Percentiles rank a stretch among this genome's conserved stretches.
These are phyloP conservation scores for Catharus ustulatus DNA, from an alignment of 2,797 vertebrate species.

Conservation along the genomic window DNA sequence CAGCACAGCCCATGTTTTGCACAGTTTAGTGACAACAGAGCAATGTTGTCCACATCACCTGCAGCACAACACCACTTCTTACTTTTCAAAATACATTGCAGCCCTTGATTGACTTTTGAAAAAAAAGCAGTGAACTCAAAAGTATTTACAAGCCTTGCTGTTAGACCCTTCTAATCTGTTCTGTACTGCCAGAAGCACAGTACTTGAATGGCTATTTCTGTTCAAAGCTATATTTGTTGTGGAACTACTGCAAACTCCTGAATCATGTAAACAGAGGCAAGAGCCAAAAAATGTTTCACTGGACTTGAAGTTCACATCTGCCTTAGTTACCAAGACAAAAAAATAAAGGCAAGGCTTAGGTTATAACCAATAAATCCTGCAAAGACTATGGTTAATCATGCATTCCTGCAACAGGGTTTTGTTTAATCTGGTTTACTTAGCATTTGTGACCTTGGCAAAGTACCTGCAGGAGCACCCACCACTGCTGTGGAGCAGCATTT, in stretches of 20 bases:
- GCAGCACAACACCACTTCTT: neutral
- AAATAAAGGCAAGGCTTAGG: slow-evolving; percentile 7
- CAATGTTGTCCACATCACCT: neutral
- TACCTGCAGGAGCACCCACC: slow-evolving; percentile 5
- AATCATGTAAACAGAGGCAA: slow-evolving; percentile 68
- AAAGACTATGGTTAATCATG: slow-evolving; percentile 41
- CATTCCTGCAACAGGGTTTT: slow-evolving; percentile 52
- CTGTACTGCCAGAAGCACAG: slow-evolving; percentile 23
- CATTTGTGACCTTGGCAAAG: slow-evolving; percentile 52
- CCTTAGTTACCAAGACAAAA: slow-evolving; percentile 50
- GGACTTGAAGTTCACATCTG: slow-evolving; percentile 55
- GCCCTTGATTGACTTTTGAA: neutral
- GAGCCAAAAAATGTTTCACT: slow-evolving; percentile 56
- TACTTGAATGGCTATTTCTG: slow-evolving; percentile 65
- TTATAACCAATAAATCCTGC: slow-evolving; percentile 46
- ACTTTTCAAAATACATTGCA: neutral
- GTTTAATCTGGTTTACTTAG: slow-evolving; percentile 63
- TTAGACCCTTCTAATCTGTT: slow-evolving; percentile 43
- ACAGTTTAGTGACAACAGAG: neutral
- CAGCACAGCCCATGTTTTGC: neutral
- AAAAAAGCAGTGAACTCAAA: neutral
- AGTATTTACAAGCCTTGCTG: slow-evolving; percentile 25
- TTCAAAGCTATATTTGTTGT: slow-evolving; percentile 68
- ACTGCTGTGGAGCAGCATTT: neutral
- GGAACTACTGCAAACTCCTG: slow-evolving; percentile 67